Conservation (phyloP, 2,888 invertebrate genomes). For the Pinctada fucata region DNA sequence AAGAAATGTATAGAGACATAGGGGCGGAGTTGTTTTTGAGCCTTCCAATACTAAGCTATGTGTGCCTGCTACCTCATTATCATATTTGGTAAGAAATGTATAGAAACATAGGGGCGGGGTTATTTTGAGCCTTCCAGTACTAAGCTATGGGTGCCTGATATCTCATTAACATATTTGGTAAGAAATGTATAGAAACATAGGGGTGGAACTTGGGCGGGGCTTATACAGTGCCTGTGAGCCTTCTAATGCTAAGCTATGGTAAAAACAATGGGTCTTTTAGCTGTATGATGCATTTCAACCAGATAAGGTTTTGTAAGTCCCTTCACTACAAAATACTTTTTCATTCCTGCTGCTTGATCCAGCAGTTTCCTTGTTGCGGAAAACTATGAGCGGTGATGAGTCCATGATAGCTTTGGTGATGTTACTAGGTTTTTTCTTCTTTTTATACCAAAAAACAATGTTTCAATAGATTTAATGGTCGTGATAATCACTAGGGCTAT, state of each 20-base stretch:
- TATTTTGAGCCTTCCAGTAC: background rate
- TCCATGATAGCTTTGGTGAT: background rate
- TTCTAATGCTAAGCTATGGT: too few species aligned
- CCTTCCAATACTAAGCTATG: slow-evolving; percentile 3
- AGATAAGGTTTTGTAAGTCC: slow-evolving; percentile 1
- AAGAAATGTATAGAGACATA: background rate
- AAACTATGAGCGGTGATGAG: background rate
- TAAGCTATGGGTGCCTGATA: slow-evolving; percentile 2
- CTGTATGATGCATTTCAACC: background rate
- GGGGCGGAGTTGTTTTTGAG: background rate
- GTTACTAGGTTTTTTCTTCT: background rate
- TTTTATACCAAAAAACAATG: background rate
- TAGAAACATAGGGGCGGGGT: background rate
- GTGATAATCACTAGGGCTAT: background rate
- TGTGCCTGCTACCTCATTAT: background rate
- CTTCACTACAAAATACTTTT: background rate
- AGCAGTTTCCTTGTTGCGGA: background rate
- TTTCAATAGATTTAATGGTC: background rate
- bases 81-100: slow-evolving; percentile 2
- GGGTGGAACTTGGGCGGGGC: too few species aligned
- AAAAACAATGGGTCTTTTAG: background rate
- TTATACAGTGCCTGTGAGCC: too few species aligned
- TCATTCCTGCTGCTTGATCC: slow-evolving; percentile 1
- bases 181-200: background rate
- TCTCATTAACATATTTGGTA: background rate